These are phyloP conservation scores for Ascidia mentula DNA, from an alignment of 23 tunicate species.

Conservation along the genomic window DNA sequence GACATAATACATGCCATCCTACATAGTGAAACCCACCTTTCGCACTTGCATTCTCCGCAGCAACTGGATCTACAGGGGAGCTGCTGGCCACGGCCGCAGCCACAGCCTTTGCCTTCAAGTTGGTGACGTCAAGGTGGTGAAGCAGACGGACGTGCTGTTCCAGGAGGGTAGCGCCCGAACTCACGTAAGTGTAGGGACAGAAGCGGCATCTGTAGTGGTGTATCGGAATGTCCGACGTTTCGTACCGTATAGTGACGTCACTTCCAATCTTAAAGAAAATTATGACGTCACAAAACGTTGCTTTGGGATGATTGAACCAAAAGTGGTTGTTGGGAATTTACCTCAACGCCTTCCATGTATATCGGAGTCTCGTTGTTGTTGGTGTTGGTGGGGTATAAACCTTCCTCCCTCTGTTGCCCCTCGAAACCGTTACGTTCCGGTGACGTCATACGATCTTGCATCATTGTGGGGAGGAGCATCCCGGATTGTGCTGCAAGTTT, in stretches of 20 bases:
- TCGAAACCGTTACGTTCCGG: conserved; percentile 14
- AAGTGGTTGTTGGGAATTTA: not conserved
- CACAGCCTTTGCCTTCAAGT: conserved; percentile 64
- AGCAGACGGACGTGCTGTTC: conserved; percentile 64
- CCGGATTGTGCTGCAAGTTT: conserved; percentile 38
- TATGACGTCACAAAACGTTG: not conserved
- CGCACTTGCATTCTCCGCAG: not conserved
- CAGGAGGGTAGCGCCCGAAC: conserved; percentile 48
- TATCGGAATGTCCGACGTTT: conserved; percentile 40
- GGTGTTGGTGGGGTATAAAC: not conserved
- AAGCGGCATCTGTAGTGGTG: conserved; percentile 72
- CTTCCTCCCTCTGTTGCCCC: not conserved
- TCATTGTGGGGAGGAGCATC: conserved; percentile 25
- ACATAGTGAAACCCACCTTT: conserved; percentile 5
- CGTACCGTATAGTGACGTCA: conserved; percentile 36
- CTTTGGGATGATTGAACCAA: not conserved
- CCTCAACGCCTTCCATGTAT: conserved; percentile 50
- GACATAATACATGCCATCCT: no score
- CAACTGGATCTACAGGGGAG: conserved; percentile 7
- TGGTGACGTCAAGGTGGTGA: conserved; percentile 60
- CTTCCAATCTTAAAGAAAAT: conserved; percentile 40
- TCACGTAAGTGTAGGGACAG: conserved; percentile 70
- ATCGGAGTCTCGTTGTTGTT: conserved; percentile 23
- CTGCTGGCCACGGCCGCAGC: conserved; percentile 52
- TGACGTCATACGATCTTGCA: conserved; percentile 1